A percentile compares a stretch with the other conserved stretches of the same genome.
phyloP scores from a whole-genome alignment of 2,113 vertebrate species.

The Peromyscus leucopus region DNA sequence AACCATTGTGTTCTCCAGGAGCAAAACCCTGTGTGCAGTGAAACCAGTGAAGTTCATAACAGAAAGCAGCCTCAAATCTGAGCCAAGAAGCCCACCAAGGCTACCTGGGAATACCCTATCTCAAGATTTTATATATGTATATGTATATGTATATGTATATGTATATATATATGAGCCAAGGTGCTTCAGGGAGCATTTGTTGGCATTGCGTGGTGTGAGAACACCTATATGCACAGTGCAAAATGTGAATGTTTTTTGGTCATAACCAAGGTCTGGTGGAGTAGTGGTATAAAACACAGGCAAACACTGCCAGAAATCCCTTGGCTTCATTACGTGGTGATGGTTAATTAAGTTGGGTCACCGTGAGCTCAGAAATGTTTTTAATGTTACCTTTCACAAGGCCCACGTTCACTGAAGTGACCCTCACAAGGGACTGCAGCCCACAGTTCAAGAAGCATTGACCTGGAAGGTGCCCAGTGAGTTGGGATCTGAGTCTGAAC shows the following conservation, averaged over 20 bases:
- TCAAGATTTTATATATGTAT: neutral
- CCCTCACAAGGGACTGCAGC: neutral
- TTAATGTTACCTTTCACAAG: neutral
- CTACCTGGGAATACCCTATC: neutral
- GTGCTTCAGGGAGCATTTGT: neutral
- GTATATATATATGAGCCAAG: neutral
- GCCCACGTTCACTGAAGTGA: neutral
- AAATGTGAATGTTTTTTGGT: too few species aligned
- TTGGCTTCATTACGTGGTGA: neutral
- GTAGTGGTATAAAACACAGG: fast-evolving
- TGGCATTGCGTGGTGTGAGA: neutral
- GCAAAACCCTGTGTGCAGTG: neutral
- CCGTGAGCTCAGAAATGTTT: neutral
- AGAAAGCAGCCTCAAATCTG: too few species aligned
- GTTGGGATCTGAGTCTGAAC: neutral
- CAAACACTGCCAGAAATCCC: neutral
- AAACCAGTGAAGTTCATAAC: neutral
- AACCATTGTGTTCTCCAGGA: neutral
- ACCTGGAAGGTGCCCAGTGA: neutral
- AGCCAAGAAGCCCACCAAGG: neutral
- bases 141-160: too few species aligned
- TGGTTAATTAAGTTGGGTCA: neutral
- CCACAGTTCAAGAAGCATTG: neutral
- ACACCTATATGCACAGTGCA: neutral
- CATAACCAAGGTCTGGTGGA: neutral